Base-by-base conservation (phyloP, 2,888 invertebrate genomes). In the Philaethria dido region DNA sequence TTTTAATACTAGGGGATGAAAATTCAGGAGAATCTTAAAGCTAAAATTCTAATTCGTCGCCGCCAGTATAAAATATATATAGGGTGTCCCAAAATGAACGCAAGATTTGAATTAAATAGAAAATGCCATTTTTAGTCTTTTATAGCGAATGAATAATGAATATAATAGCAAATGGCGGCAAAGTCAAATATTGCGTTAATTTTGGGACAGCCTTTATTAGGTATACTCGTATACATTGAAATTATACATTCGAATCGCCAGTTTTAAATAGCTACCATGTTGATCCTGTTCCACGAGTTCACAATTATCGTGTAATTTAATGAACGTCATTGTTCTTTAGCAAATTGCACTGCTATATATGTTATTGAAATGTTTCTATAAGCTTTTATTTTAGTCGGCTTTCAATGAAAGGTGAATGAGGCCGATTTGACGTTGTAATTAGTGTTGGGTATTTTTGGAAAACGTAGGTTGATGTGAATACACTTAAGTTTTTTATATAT, bases 301-400 rank as follows among this genome's bases (percentile, higher is more conserved):
- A 14, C 22, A 42, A 57, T 39, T 57, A 22, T 57, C 22, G n/a
- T 57, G 16, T 57, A 57, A 57, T 57, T 57, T 42, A 57, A 57
- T 57, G 57, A 42, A 42, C 5, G n/a, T 22, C n/a, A 57, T 57
- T 57, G 42, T 57, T 57, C 42, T 57, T 42, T 57, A 42, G 57
- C 25, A 39, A 45, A 45, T 59, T 44, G 45, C 29, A 59, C 44
- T 18, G 25, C 16, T 44, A 29, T 44, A 5, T 25, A 59, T 25
- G 44, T 25, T 29, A 45, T 45, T 60, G 60, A 60, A 60, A 60
- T 44, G 29, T 60, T 60, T 60, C 44, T 60, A 45, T 45, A 45
- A 45, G 44, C 60, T 29, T 60, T 45, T 60, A 45, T 60, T 60
- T 60, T 60, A 60, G 57, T 39, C 57, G 42, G 57, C 22, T 57